These are phyloP conservation scores for Druceiella hillmani DNA, from an alignment of 2,888 invertebrate species.

Conservation along the genomic window DNA sequence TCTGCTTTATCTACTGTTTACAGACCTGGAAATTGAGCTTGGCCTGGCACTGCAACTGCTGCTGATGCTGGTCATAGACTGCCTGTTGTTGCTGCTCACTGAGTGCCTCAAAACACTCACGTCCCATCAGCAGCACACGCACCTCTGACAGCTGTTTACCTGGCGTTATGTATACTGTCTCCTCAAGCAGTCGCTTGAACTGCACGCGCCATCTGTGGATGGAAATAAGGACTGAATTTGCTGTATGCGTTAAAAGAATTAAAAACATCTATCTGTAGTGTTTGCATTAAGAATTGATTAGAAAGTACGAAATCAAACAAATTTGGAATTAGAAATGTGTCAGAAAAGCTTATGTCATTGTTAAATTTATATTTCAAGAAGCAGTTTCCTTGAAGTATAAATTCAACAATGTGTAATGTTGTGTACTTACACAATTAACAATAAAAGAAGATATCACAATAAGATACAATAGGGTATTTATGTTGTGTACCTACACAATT, in stretches of 20 bases:
- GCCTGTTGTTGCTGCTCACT: constrained; percentile 85
- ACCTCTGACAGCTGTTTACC: constrained; percentile 92
- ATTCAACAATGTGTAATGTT: too few species aligned
- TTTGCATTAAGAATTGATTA: background rate
- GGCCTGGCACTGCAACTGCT: constrained; percentile 82
- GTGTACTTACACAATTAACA: too few species aligned
- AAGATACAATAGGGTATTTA: too few species aligned
- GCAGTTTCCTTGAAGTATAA: too few species aligned
- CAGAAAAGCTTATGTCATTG: too few species aligned
- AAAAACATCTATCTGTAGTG: constrained; percentile 5
- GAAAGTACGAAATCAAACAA: too few species aligned
- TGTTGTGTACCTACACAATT: too few species aligned
- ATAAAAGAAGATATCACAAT: too few species aligned
- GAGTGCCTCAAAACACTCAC: constrained; percentile 90
- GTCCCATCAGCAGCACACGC: constrained; percentile 85
- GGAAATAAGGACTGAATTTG: background rate
- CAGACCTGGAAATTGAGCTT: constrained; percentile 81
- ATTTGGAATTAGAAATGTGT: too few species aligned
- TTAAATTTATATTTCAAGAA: too few species aligned
- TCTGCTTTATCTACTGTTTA: too few species aligned
- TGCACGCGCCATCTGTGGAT: constrained; percentile 90
- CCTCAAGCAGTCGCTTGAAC: constrained; percentile 88
- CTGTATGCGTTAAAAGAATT: background rate
- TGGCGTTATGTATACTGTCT: constrained; percentile 91
- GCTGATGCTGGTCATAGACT: constrained; percentile 92